Percentiles rank a stretch among this genome's conserved stretches.
These are phyloP conservation scores for Amniataba percoides DNA, from an alignment of 2,797 vertebrate species.

Conservation along the genomic window DNA sequence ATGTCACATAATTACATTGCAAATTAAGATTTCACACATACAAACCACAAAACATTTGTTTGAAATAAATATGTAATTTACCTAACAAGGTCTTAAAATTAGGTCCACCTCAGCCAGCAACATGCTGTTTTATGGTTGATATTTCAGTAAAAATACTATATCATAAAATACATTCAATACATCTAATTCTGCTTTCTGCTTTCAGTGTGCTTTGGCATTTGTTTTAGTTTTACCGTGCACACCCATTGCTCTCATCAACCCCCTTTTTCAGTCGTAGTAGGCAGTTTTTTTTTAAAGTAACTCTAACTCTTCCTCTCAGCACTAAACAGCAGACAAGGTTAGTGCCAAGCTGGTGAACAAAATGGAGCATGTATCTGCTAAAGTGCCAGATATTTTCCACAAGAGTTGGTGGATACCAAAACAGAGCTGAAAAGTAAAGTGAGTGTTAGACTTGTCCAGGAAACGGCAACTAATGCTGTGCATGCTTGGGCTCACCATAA, in stretches of 20 bases:
- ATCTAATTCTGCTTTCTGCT: no score
- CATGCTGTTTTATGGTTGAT: background rate
- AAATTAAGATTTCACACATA: background rate
- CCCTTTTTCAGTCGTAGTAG: background rate
- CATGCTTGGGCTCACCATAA: no score
- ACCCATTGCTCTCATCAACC: background rate
- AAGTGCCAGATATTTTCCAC: background rate
- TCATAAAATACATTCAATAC: background rate
- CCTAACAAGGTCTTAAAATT: background rate
- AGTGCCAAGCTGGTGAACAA: background rate
- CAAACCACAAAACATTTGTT: background rate
- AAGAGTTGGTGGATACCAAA: background rate
- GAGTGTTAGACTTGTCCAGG: background rate
- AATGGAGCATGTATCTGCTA: background rate
- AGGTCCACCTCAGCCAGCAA: background rate
- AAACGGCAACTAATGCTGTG: no score
- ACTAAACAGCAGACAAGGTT: no score
- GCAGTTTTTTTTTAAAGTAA: background rate
- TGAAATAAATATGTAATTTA: background rate
- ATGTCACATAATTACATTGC: background rate
- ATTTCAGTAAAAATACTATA: background rate
- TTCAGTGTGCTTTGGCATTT: no score
- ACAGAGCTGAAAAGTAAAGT: background rate
- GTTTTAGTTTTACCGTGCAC: no score
- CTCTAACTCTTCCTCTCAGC: no score